A percentile compares a stretch with the other conserved stretches of the same genome.
These are phyloP conservation scores for Thamnophis sirtalis DNA, from an alignment of 2,113 vertebrate genomes.

Conservation along the genomic window DNA sequence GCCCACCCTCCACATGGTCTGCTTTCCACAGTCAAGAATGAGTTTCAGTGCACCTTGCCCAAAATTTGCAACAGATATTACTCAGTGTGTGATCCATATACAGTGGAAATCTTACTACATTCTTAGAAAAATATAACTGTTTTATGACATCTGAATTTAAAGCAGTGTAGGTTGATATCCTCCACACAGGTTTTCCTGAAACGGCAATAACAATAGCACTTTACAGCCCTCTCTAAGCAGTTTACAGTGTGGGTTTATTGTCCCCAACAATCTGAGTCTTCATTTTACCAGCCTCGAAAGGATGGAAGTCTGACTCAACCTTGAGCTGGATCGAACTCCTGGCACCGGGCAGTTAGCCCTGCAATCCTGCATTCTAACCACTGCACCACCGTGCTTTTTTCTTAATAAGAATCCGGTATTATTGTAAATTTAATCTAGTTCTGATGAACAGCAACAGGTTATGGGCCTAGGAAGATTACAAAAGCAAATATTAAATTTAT, in stretches of 20 bases:
- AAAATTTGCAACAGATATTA: neutral
- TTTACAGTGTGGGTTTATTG: neutral
- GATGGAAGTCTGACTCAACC: neutral
- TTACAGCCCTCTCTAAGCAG: neutral
- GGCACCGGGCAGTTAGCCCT: neutral
- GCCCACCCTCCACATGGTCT: neutral
- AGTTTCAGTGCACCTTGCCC: neutral
- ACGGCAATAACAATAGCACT: neutral
- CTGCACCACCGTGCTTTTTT: neutral
- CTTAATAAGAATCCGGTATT: neutral
- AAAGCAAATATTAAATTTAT: neutral
- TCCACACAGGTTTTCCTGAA: neutral
- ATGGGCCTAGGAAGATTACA: neutral
- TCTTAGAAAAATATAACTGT: neutral
- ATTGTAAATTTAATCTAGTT: neutral
- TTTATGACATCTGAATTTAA: neutral
- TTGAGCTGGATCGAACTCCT: neutral
- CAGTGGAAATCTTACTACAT: neutral
- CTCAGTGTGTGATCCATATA: neutral
- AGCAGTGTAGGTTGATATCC: neutral
- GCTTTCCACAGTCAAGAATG: neutral
- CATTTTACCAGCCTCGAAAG: neutral
- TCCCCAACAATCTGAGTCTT: neutral
- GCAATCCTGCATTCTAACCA: neutral
- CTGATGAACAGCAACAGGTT: neutral